phyloP scores from a whole-genome alignment of 1,140 invertebrate species.

The Drosophila oshimai region DNA sequence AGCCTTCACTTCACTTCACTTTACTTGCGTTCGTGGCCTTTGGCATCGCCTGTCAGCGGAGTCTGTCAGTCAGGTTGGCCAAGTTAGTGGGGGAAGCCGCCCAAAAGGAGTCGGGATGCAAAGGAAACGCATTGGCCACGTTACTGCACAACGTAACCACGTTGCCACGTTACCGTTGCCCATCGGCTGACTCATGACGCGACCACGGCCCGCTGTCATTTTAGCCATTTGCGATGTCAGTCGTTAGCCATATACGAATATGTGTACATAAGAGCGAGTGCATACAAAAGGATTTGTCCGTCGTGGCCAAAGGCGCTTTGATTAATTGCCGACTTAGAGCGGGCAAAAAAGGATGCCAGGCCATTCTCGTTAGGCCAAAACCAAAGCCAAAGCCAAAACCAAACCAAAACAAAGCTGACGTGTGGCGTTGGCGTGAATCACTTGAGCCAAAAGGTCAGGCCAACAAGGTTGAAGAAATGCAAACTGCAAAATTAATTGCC shows the following conservation, averaged over 20 bases:
- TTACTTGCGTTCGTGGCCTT: slow-evolving; percentile 45
- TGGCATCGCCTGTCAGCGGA: slow-evolving; percentile 56
- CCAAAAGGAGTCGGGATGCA: slow-evolving; percentile 52
- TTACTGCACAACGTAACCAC: no score
- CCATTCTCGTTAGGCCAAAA: slow-evolving; percentile 65
- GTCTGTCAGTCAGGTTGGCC: slow-evolving; percentile 38
- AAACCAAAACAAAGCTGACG: slow-evolving; percentile 47
- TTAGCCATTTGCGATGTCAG: slow-evolving; percentile 77
- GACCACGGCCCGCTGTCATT: slow-evolving; percentile 66
- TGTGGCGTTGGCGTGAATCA: slow-evolving; percentile 77
- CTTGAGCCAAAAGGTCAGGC: slow-evolving; percentile 75
- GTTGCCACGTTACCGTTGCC: slow-evolving; percentile 73
- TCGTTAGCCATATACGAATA: slow-evolving; percentile 65
- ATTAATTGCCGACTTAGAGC: slow-evolving; percentile 79
- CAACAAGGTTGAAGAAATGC: slow-evolving; percentile 78
- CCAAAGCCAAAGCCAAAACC: slow-evolving; percentile 1
- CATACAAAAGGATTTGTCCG: slow-evolving; percentile 73
- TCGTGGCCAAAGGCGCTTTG: slow-evolving; percentile 73
- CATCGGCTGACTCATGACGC: slow-evolving; percentile 73
- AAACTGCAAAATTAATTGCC: slow-evolving; percentile 77
- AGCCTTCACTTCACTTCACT: slow-evolving; percentile 31
- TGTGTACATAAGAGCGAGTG: no score
- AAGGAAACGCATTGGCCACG: slow-evolving; percentile 24
- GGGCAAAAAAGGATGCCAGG: slow-evolving; percentile 8
- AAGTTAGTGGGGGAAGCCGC: slow-evolving; percentile 44